A percentile compares a stretch with the other conserved stretches of the same genome.
These are phyloP conservation scores for Anthoscopus minutus DNA, from an alignment of 2,113 vertebrate species.

Conservation along the genomic window DNA sequence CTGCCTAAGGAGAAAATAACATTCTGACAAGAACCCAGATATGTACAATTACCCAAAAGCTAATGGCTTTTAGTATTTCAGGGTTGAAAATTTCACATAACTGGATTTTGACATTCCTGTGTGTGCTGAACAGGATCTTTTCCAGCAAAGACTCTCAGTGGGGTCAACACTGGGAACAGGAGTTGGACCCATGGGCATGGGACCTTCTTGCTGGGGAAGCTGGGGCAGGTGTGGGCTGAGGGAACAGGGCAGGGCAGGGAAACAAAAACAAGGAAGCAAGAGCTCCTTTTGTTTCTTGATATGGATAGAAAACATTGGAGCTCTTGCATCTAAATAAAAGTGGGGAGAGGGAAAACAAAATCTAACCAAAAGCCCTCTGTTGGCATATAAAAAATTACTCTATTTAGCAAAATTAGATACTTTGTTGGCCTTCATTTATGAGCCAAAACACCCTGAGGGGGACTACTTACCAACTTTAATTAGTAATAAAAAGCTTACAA, in stretches of 20 bases:
- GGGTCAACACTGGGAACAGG: accelerated
- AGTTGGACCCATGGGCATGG: neutral
- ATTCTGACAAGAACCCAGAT: neutral
- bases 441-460: constrained; percentile 59
- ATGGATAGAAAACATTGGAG: constrained; percentile 1
- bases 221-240: neutral
- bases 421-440: constrained; percentile 61
- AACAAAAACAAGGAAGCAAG: neutral
- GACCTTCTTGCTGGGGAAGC: neutral
- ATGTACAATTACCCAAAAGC: neutral
- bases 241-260: neutral
- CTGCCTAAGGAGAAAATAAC: neutral
- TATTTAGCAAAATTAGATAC: constrained; percentile 63
- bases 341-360: constrained; percentile 35
- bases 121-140: neutral
- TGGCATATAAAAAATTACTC: constrained; percentile 60
- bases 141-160: neutral
- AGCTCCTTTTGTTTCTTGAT: neutral
- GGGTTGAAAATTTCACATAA: neutral
- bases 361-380: constrained; percentile 41
- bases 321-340: neutral
- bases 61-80: neutral
- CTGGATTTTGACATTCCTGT: neutral
- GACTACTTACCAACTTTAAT: constrained; percentile 60
- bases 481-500: constrained; percentile 62